Conservation (phyloP, 2,888 invertebrate genomes). For the Silvanus unidentatus region DNA sequence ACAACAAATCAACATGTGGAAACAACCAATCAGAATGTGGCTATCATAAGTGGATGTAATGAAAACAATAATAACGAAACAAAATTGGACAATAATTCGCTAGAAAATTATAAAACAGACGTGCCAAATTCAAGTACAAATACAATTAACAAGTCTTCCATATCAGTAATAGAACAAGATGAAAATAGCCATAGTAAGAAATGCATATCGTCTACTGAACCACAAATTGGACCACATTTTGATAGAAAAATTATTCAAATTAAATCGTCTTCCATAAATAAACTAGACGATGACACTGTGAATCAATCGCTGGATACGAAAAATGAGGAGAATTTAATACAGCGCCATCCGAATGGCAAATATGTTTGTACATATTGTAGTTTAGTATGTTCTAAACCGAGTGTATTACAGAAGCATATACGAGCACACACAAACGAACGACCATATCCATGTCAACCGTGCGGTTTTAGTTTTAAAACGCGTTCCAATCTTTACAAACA, state of each 20-base stretch:
- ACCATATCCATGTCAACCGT: constrained; percentile 83
- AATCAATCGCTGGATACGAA: background rate
- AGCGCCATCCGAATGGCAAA: constrained; percentile 52
- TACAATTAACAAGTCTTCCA: constrained; percentile 42
- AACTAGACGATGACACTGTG: constrained; percentile 1
- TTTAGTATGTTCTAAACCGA: constrained; percentile 85
- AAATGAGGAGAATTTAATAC: constrained; percentile 15
- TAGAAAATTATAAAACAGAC: constrained; percentile 24
- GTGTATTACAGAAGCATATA: constrained; percentile 89
- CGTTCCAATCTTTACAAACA: constrained; percentile 91
- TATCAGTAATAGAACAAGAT: constrained; percentile 38
- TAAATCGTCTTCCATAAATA: constrained; percentile 10
- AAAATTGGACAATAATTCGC: background rate
- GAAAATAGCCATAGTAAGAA: constrained; percentile 35
- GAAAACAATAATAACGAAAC: background rate
- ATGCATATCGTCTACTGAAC: constrained; percentile 41
- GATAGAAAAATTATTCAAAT: background rate
- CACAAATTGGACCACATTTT: background rate
- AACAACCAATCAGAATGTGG: background rate
- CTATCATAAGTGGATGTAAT: background rate
- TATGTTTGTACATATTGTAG: constrained; percentile 86
- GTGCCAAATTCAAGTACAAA: constrained; percentile 45
- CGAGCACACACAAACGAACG: constrained; percentile 90
- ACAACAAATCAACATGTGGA: constrained; percentile 24
- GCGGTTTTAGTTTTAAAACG: constrained; percentile 90